Conservation (phyloP, 2,797 vertebrate species). For the Scolopax bukidnonensis region DNA sequence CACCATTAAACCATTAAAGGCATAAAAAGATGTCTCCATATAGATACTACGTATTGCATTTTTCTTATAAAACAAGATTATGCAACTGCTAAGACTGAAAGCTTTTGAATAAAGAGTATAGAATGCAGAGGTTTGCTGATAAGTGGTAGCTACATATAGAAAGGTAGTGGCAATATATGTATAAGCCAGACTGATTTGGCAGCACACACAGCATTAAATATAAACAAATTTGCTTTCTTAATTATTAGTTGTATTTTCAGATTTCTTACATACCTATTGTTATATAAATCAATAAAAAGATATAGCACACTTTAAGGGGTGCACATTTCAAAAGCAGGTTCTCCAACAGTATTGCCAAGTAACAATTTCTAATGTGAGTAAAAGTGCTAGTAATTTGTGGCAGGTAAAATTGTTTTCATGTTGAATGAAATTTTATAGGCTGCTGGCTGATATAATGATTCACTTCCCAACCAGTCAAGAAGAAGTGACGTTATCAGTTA, state of each 20-base stretch:
- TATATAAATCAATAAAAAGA: neutral
- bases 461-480: conserved; percentile 90
- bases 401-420: neutral
- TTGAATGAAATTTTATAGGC: conserved; percentile 74
- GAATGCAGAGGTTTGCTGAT: neutral
- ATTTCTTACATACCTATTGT: neutral
- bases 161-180: neutral
- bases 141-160: neutral
- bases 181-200: neutral
- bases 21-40: neutral
- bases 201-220: neutral
- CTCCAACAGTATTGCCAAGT: neutral
- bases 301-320: neutral
- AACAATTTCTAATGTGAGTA: neutral
- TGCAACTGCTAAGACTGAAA: neutral
- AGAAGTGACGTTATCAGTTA: conserved; percentile 89
- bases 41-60: neutral
- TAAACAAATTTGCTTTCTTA: neutral
- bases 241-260: neutral
- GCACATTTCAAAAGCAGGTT: neutral
- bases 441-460: conserved; percentile 85
- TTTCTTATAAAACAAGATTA: neutral
- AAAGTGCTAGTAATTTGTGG: neutral
- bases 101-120: neutral
- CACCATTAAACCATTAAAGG: neutral